phyloP scores from a whole-genome alignment of 2,797 vertebrate genomes.

The Silurus aristotelis region DNA sequence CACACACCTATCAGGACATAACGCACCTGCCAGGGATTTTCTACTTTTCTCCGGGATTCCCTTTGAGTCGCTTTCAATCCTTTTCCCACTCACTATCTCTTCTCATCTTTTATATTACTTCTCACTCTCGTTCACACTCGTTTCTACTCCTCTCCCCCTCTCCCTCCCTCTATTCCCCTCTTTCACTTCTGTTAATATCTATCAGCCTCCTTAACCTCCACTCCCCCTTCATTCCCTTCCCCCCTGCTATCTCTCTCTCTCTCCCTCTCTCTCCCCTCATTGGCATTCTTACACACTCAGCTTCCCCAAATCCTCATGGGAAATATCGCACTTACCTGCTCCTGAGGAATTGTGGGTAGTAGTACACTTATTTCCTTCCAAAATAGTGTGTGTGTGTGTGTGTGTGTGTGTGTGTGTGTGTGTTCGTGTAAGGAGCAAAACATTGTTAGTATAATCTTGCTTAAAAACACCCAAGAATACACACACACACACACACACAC shows the following conservation, averaged over 20 bases:
- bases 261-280: slow-evolving; percentile 42
- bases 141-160: slow-evolving; percentile 30
- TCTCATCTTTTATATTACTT: slow-evolving; percentile 1
- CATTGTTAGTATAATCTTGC: not conserved
- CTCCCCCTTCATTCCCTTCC: slow-evolving; percentile 10
- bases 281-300: slow-evolving; percentile 48
- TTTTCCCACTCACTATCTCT: not conserved
- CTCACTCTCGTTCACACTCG: slow-evolving; percentile 21
- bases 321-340: slow-evolving; percentile 45
- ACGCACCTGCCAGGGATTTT: slow-evolving; percentile 36
- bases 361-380: slow-evolving; percentile 30
- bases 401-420: not conserved
- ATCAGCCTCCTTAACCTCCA: slow-evolving; percentile 49
- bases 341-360: slow-evolving; percentile 50
- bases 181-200: slow-evolving; percentile 39
- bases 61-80: not conserved
- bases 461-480: not conserved
- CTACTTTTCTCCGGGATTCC: slow-evolving; percentile 30
- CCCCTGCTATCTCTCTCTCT: not conserved
- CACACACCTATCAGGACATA: slow-evolving; percentile 9
- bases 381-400: slow-evolving; percentile 13
- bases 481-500: not conserved
- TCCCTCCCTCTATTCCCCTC: slow-evolving; percentile 25
- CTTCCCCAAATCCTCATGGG: slow-evolving; percentile 35
- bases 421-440: too few species aligned